A percentile compares a stretch with the other conserved stretches of the same genome.
Evolutionary conservation across 2,888 invertebrate species (phyloP).

Genomic region (Exocentrus adspersus): DNA sequence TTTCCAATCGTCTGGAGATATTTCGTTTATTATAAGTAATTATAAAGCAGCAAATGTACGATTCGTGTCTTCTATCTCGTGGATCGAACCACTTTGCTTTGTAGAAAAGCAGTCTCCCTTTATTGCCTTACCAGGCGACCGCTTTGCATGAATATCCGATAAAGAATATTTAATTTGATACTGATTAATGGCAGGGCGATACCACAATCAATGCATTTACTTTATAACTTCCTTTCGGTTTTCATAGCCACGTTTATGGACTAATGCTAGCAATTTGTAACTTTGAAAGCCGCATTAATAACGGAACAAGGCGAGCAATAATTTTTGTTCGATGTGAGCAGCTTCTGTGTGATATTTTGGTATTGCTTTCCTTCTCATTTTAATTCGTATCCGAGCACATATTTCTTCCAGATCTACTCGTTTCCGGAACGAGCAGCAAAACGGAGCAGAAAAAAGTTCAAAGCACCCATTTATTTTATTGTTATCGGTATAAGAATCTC

Average conservation of each 20-base stretch:
- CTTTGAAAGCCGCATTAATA: neutral
- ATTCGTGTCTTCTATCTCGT: too few relatives aligned
- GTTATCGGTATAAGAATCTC: neutral
- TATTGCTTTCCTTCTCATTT: neutral
- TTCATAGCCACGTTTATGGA: neutral
- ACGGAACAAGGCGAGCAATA: neutral
- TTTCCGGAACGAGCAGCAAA: neutral
- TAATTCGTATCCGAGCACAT: neutral
- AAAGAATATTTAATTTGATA: neutral
- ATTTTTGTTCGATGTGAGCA: neutral
- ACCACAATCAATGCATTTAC: neutral
- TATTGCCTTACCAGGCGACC: neutral
- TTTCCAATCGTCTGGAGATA: too few relatives aligned
- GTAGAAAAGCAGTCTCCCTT: neutral
- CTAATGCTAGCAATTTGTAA: neutral
- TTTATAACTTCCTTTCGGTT: conserved; percentile 1
- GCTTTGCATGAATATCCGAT: neutral
- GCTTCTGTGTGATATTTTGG: too few relatives aligned
- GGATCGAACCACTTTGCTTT: too few relatives aligned
- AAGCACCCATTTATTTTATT: conserved; percentile 4
- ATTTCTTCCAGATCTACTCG: neutral
- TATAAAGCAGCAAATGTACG: too few relatives aligned
- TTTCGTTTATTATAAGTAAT: too few relatives aligned
- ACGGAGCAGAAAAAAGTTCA: neutral
- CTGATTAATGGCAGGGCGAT: neutral